Base-by-base conservation (phyloP, 2,113 vertebrate genomes). In the Amphiprion percula region DNA sequence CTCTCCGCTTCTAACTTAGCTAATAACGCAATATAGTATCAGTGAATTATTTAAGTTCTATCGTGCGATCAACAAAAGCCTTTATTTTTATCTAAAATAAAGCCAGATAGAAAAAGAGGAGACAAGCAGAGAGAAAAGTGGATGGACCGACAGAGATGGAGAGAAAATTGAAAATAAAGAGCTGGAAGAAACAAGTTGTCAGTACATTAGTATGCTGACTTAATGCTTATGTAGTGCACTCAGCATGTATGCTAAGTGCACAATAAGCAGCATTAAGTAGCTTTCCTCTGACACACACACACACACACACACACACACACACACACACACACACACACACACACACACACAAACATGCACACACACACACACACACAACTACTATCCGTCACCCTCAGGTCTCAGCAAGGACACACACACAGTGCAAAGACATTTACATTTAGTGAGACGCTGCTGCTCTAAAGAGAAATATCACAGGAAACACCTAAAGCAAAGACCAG, bases 401-500 rank as follows among this genome's bases (percentile, higher is more conserved):
- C 49, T 15, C 23, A n/a, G 56, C 63, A 76, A 21, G 53, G 49
- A 37, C 33, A 37, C 68, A n/a, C 52, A 74, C 41, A 60, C 17
- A 56, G 49, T 7, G 46, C 47, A 79, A 39, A 73, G 47, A 54
- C 68, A 60, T 60, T 78, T 53, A 66, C 58, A 73, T 83, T 72
- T 58, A 24, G 44, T 49, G 49, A 70, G 46, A 82, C 28, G 44
- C 39, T 39, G 46, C 30, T 55, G 63, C 59, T 62, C 19, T 46
- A 26, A 54, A 55, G 58, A 47, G 23, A n/a, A 68, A 58, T 21
- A 56, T 62, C 49, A 70, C 49, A 69, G 66, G 46, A 82, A 71
- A 60, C 8, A 41, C 82, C 52, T 59, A 30, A 58, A 83, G 74
- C 53, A 62, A 65, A 74, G 64, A 59, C 69, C 65, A 85, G 72